Conservation (phyloP, 2,888 invertebrate species). For the Eilema caniola region DNA sequence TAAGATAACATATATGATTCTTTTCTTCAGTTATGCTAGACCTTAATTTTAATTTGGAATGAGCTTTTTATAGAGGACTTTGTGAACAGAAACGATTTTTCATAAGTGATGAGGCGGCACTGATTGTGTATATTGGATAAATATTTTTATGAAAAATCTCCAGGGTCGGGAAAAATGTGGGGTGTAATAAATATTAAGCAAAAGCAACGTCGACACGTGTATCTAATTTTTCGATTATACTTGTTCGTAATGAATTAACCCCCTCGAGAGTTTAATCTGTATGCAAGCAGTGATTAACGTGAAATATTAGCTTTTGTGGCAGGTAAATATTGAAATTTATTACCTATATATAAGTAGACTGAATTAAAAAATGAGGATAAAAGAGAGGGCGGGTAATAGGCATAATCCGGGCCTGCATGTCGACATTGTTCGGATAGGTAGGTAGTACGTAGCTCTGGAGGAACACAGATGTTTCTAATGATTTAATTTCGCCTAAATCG, state of each 20-base stretch:
- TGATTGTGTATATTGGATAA: constrained; percentile 83
- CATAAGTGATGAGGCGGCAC: constrained; percentile 86
- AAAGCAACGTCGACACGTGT: constrained; percentile 80
- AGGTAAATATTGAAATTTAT: constrained; percentile 54
- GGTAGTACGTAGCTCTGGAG: constrained; percentile 48
- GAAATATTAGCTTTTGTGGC: constrained; percentile 56
- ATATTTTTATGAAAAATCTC: constrained; percentile 81
- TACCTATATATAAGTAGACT: constrained; percentile 35
- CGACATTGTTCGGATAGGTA: constrained; percentile 54
- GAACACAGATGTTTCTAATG: constrained; percentile 77
- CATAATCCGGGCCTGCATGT: constrained; percentile 53
- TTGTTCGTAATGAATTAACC: constrained; percentile 63
- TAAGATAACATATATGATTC: constrained; percentile 63
- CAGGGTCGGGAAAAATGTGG: constrained; percentile 71
- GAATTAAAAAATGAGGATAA: constrained; percentile 48
- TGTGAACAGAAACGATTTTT: constrained; percentile 83
- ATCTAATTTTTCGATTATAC: constrained; percentile 79
- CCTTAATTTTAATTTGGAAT: constrained; percentile 87
- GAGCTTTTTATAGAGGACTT: constrained; percentile 84
- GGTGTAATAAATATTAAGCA: constrained; percentile 75
- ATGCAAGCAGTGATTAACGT: constrained; percentile 55
- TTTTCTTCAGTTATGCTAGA: constrained; percentile 78
- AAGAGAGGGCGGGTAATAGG: constrained; percentile 45
- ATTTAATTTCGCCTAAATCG: constrained; percentile 76
- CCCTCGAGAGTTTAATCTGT: constrained; percentile 64